Evolutionary conservation across 2,113 vertebrate species (phyloP).

Genomic region (Ciconia stormi): DNA sequence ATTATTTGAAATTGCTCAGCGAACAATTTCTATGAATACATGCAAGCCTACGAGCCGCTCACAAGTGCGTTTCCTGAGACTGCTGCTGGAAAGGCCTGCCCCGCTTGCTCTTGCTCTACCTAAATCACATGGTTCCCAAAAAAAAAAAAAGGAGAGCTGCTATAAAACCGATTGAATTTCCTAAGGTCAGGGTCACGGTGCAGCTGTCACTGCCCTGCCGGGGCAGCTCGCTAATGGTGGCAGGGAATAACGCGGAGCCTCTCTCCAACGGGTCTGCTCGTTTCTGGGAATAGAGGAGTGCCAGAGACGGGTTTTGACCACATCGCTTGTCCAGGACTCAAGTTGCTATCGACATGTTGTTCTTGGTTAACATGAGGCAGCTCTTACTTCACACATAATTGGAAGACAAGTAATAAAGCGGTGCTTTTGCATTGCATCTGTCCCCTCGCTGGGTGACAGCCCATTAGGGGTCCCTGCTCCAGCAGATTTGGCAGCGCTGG

Average conservation of each 20-base stretch:
- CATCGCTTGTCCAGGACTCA: neutral
- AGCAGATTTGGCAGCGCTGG: neutral
- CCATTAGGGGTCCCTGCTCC: neutral
- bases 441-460: neutral
- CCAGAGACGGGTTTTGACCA: neutral
- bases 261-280: neutral
- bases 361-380: neutral
- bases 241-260: neutral
- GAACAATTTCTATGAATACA: neutral
- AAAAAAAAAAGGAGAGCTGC: neutral
- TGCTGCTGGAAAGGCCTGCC: neutral
- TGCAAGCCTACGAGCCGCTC: neutral
- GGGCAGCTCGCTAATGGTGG: fast-evolving
- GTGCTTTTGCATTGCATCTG: neutral
- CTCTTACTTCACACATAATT: neutral
- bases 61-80: neutral
- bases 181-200: neutral
- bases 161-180: neutral
- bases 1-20: neutral
- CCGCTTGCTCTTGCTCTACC: neutral
- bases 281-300: neutral
- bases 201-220: neutral
- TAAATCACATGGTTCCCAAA: neutral
- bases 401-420: neutral
- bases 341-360: fast-evolving